Evolutionary conservation across 2,888 invertebrate genomes (phyloP), one percentile per base, ranked within the genome.

Genomic region (Pollenia amentaria): DNA sequence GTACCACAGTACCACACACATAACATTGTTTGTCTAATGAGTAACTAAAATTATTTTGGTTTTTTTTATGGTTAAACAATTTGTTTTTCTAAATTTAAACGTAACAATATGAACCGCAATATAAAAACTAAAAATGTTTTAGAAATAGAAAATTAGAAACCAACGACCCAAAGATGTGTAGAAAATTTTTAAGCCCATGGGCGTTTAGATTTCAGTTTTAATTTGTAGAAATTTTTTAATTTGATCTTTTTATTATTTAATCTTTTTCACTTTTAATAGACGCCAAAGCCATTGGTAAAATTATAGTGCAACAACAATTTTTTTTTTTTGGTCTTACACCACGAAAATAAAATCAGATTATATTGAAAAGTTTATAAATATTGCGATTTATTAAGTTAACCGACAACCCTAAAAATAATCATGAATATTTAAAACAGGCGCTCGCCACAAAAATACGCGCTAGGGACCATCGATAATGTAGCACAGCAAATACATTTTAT

Each of bases 1-100:
- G 12, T 51, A 70, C 7, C 55, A 70, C 48, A 60, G 44, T 60
- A 18, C 62, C 18, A 72, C 55, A 72, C 29, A 55, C 40, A 57
- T 14, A 29, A 51, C 21, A 70, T 70, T 40, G 48, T 62, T 67
- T 10, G 38, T 65, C 65, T 83, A 72, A 65, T 78, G 83, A 72
- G 62, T 51, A 64, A 48, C 46, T 55, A 83, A 77, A 77, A 77
- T 40, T 46, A 38, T 60, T 16, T 65, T 3, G 29, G 29, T 9
- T 44, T 75, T 69, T 76, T 64, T 83, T 29, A 55, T 70, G 72
- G 38, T 77, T 57, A 40, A 78, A 72, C 16, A 78, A 72, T 65
- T 21, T 76, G 16, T 55, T 46, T 73, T 67, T 48, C 70, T 72
- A 48, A 69, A 57, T 64, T 72, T 72, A 73, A 55, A 72, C 11